Percentiles rank a stretch among this genome's conserved stretches.
phyloP scores from a whole-genome alignment of 30 jellyfish, hydroid and myxozoan genomes.

The Pseudorhiza aurosa region DNA sequence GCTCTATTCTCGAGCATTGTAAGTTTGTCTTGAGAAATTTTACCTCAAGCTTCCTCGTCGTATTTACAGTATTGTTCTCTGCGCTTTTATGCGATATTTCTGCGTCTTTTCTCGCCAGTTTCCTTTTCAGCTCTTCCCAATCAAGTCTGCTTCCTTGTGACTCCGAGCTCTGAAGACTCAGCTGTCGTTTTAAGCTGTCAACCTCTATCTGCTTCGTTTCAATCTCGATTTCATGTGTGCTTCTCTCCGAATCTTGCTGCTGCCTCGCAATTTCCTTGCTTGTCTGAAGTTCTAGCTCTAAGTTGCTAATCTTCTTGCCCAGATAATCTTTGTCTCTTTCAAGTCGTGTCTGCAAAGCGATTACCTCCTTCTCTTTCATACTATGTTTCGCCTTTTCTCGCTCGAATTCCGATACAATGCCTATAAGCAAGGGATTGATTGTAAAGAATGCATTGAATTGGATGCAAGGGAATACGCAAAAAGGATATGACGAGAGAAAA shows the following conservation, averaged over 20 bases:
- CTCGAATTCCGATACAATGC: constrained; percentile 54
- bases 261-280: constrained; percentile 30
- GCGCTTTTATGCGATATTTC: constrained; percentile 19
- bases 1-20: constrained; percentile 61
- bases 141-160: constrained; percentile 54
- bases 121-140: constrained; percentile 48
- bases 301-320: constrained; percentile 39
- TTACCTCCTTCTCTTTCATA: constrained; percentile 34
- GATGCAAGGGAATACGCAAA: neutral
- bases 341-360: constrained; percentile 41
- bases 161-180: constrained; percentile 51
- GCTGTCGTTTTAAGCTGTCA: constrained; percentile 59
- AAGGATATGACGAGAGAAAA: neutral
- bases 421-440: neutral
- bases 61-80: neutral
- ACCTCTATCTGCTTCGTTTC: constrained; percentile 67
- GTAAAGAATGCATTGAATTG: neutral
- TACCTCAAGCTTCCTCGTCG: constrained; percentile 6
- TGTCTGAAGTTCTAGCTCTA: constrained; percentile 37
- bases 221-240: constrained; percentile 61
- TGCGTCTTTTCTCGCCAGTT: constrained; percentile 43
- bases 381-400: constrained; percentile 51
- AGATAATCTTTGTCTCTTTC: constrained; percentile 52
- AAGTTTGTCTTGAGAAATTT: constrained; percentile 30
- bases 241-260: constrained; percentile 51